phyloP scores from a whole-genome alignment of 2,113 vertebrate genomes.

The Ageneiosus marmoratus region DNA sequence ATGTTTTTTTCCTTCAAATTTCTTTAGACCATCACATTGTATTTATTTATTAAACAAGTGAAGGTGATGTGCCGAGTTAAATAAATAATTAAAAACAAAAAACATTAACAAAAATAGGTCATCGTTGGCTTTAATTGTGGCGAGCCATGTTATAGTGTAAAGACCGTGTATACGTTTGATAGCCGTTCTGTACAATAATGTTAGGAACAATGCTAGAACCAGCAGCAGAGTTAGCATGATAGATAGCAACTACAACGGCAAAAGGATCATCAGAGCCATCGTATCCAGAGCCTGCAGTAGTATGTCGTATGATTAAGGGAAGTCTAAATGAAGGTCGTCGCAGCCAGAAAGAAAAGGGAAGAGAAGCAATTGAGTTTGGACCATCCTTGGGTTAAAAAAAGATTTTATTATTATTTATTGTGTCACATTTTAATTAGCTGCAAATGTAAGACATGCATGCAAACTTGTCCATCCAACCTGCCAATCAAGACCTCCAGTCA shows the following conservation, averaged over 20 bases:
- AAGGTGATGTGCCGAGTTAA: neutral
- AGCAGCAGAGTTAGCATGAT: no score
- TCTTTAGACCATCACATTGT: no score
- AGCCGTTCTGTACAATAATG: no score
- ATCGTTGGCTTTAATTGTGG: neutral
- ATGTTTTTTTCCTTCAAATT: no score
- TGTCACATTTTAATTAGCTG: no score
- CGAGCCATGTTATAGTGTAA: neutral
- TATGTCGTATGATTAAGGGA: neutral
- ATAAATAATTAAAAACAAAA: neutral
- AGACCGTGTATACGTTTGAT: neutral
- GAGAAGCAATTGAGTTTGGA: neutral
- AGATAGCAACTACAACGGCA: no score
- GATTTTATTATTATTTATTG: no score
- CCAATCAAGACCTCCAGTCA: neutral
- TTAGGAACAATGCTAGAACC: no score
- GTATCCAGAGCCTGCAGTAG: neutral
- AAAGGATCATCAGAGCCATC: no score
- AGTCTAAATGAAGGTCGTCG: neutral
- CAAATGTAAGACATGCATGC: neutral
- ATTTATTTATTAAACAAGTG: no score
- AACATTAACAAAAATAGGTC: neutral
- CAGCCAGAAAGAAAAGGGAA: neutral
- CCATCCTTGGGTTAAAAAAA: neutral
- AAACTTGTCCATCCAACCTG: neutral